Evolutionary conservation across 2,113 vertebrate genomes (phyloP), one percentile per base, ranked within the genome.

Genomic region (Sprattus sprattus): DNA sequence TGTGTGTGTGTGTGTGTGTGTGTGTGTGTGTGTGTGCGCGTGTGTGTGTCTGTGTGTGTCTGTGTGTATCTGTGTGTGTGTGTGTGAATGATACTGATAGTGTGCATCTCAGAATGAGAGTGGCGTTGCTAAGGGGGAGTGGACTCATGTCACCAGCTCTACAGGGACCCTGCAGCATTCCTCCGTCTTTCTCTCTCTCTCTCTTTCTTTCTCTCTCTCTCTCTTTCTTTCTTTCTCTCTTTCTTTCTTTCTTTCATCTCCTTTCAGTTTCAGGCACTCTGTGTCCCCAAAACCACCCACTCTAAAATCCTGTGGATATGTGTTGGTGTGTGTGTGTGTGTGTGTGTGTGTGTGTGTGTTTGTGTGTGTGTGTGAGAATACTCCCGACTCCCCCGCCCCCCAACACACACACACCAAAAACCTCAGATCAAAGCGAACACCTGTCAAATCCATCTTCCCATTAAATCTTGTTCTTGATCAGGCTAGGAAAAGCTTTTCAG

Each of bases 81-180:
- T 49, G 15, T 82, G 32, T 84, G 82, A 78, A 81, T 85, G 20
- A 54, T 44, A 81, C 49, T 87, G 82, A 87, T 83, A 67, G 45
- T 83, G 45, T 32, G 64, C n/a, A 71, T 71, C 64, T 71, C 11
- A 25, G 8, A 71, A 28, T 71, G 64, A 25, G n/a, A 28, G 9
- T 25, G 22, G 64, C 32, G 64, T 71, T 71, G 25, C 64, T 32
- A 11, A 32, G 28, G 64, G 11, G 64, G 22, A 28, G 64, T 25
- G 60, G 60, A n/a, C 22, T 8, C n/a, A 9, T 64, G 60, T 25
- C 20, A 22, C 60, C 60, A 25, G 60, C 60, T 25, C 60, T 10
- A 25, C 60, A 67, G 60, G 60, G 60, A 13, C 60, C 25, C 60
- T 67, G 60, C n/a, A 8, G n/a, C 60, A 67, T 25, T 67, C 60